These are phyloP conservation scores for Gracilinanus agilis DNA, from an alignment of 2,113 vertebrate genomes.

Conservation along the genomic window DNA sequence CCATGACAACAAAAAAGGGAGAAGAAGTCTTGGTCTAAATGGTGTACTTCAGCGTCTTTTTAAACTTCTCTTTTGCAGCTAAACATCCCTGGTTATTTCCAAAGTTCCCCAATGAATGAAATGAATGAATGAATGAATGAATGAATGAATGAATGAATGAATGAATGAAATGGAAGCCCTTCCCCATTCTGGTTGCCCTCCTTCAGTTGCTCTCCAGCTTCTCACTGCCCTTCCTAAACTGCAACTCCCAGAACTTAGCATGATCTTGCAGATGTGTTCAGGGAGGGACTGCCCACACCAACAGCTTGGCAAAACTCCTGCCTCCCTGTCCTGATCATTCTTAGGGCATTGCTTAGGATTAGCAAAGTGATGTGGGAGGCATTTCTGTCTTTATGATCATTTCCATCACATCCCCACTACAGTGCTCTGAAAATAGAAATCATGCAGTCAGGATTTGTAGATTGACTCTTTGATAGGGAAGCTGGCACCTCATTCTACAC, in stretches of 20 bases:
- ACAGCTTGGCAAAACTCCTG: background rate
- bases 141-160: too few species aligned
- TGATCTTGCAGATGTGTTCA: background rate
- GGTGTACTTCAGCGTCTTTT: too few species aligned
- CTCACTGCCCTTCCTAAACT: background rate
- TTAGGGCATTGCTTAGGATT: background rate
- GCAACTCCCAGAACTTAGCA: background rate
- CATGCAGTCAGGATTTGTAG: background rate
- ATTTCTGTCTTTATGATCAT: background rate
- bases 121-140: too few species aligned
- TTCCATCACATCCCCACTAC: background rate
- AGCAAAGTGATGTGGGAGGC: background rate
- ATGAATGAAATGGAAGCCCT: background rate
- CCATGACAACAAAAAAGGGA: background rate
- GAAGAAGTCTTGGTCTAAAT: background rate
- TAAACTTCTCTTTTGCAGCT: too few species aligned
- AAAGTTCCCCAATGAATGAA: background rate
- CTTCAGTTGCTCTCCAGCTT: background rate
- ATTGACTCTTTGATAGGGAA: background rate
- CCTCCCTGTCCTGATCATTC: background rate
- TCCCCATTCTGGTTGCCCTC: background rate
- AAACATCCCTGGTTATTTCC: background rate
- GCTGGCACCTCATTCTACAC: background rate
- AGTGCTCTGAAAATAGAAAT: background rate
- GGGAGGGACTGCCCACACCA: background rate